Base-by-base conservation (phyloP, 1,140 invertebrate genomes). In the Teleopsis dalmanni region DNA sequence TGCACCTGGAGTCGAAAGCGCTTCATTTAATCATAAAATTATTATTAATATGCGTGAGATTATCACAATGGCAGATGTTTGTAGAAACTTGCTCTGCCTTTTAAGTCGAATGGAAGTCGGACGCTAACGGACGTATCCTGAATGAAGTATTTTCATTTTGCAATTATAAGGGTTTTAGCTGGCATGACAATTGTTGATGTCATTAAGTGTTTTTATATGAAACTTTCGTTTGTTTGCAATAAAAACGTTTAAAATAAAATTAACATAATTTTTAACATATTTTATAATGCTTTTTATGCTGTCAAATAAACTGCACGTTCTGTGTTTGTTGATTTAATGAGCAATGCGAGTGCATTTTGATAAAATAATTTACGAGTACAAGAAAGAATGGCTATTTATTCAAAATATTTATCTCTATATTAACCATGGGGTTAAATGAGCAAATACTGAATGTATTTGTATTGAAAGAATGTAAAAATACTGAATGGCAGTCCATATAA, bases 21-120 rank as follows among this genome's bases (percentile, higher is more conserved):
- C 34, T 36, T 38, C 47, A 33, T 52, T 52, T 63, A 63, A 63
- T 61, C 57, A 59, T 48, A 48, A 59, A 54, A 60, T 46, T 52
- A 56, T 66, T 66, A 58, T 59, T 59, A 60, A 65, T 60, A 60
- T 62, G 57, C 57, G 61, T 59, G 52, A 59, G 57, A 63, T 60
- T 60, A 62, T 48, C 52, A 34, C 40, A 18, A 22, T 13, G 21
- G 31, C 29, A 14, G 14, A 10, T 35, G 23, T 10, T 19, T 48
- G 7, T n/a, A 4, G 22, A 48, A 19, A 16, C 13, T 10, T 34
- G 31, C 11, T 14, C 33, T 11, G 16, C 16, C 0, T 16, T 13
- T 37, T 47, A 36, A 25, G 22, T 37, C 26, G 1, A 25, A 11
- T 33, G 8, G 22, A n/a, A 9, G 26, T 31, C 27, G 42, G 27